Evolutionary conservation across 2,888 invertebrate genomes (phyloP).

Genomic region (Chaetogeoica ovagalla): DNA sequence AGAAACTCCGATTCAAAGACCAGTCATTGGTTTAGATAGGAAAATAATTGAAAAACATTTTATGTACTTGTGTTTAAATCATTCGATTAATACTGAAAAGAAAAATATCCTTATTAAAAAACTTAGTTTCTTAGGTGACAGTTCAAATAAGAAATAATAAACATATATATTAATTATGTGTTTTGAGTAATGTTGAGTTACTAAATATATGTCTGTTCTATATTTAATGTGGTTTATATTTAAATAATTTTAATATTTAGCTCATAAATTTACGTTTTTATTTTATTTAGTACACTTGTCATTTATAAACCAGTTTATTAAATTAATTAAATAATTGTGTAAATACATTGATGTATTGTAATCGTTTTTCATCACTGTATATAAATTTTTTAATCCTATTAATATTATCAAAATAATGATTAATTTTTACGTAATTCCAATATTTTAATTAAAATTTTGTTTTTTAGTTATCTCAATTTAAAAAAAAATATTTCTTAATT

Average conservation of each 20-base stretch:
- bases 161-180: background rate
- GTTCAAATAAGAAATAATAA: constrained; percentile 3
- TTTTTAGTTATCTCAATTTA: background rate
- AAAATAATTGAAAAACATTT: constrained; percentile 54
- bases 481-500: background rate
- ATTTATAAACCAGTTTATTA: background rate
- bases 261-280: no score
- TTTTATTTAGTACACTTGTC: no score
- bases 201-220: no score
- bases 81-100: constrained; percentile 20
- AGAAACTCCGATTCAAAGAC: constrained; percentile 54
- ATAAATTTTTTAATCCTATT: background rate
- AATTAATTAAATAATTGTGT: background rate
- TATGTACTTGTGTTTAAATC: constrained; percentile 14
- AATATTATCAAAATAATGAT: constrained; percentile 2
- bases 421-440: constrained; percentile 1
- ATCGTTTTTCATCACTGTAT: constrained; percentile 9
- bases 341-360: background rate
- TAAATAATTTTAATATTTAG: no score
- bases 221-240: no score
- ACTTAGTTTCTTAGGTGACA: constrained; percentile 31
- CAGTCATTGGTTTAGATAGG: constrained; percentile 56
- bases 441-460: constrained; percentile 13
- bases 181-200: constrained; percentile 17
- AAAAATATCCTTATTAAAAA: constrained; percentile 29